Conservation (phyloP, 2,888 invertebrate genomes). For the Aphelenchoides bicaudatus region DNA sequence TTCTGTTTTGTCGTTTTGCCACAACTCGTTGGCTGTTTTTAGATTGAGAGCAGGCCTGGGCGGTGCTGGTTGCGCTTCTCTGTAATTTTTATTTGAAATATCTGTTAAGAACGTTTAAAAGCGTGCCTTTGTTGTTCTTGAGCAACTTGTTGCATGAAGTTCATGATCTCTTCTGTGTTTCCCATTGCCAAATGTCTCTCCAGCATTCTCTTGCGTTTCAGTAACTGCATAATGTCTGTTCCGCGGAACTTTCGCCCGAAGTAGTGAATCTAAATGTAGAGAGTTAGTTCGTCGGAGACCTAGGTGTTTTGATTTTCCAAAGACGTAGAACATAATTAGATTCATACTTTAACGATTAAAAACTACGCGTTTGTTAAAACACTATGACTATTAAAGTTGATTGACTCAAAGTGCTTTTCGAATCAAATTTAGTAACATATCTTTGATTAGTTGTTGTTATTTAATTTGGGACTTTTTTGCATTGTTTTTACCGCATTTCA, state of each 20-base stretch:
- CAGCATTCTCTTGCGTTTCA: conserved; percentile 57
- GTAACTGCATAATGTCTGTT: conserved; percentile 56
- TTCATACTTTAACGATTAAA: no score
- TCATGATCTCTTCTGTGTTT: conserved; percentile 43
- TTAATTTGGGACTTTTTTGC: no score
- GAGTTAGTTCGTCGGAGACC: no score
- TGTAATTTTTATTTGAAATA: neutral
- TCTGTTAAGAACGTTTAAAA: neutral
- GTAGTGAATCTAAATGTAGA: conserved; percentile 53
- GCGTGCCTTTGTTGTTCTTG: conserved; percentile 18
- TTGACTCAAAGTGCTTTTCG: no score
- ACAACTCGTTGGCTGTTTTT: conserved; percentile 19
- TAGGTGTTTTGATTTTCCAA: no score
- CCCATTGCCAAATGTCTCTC: conserved; percentile 58
- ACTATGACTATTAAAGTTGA: no score
- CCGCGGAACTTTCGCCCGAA: conserved; percentile 61
- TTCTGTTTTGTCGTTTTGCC: conserved; percentile 16
- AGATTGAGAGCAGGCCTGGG: conserved; percentile 12
- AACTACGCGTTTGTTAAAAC: no score
- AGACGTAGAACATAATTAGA: no score
- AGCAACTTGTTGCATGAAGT: conserved; percentile 12
- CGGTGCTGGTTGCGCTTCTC: conserved; percentile 15
- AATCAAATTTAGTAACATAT: no score
- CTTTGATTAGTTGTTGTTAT: no score
- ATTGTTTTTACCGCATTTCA: no score